Conservation (phyloP, 1,140 invertebrate genomes). For the Drosophila simulans region DNA sequence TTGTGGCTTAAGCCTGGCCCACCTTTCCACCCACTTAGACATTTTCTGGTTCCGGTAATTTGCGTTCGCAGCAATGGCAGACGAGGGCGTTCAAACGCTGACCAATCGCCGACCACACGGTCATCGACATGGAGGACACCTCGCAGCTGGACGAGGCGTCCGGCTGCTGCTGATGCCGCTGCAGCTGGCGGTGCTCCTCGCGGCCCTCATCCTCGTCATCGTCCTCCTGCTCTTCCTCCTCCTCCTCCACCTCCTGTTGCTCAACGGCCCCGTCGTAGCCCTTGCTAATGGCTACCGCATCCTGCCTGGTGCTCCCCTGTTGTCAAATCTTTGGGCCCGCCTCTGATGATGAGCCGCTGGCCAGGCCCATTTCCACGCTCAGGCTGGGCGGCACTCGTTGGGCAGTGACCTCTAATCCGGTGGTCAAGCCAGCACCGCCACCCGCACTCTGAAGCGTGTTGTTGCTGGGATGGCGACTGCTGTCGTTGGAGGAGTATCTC, state of each 20-base stretch:
- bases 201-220: slow-evolving; percentile 22
- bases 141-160: slow-evolving; percentile 73
- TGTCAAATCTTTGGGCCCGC: slow-evolving; percentile 81
- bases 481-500: slow-evolving; percentile 64
- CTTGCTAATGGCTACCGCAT: slow-evolving; percentile 20
- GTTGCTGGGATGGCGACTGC: slow-evolving; percentile 81
- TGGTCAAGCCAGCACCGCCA: slow-evolving; percentile 1
- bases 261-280: neutral
- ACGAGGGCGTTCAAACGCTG: slow-evolving; percentile 80
- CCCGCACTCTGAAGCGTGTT: slow-evolving; percentile 72
- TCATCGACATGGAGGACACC: slow-evolving; percentile 80
- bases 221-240: slow-evolving; percentile 10
- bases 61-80: slow-evolving; percentile 83
- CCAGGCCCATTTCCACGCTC: slow-evolving; percentile 71
- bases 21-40: slow-evolving; percentile 50
- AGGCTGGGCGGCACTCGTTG: slow-evolving; percentile 40
- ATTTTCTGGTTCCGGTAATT: slow-evolving; percentile 84
- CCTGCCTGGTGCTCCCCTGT: slow-evolving; percentile 71
- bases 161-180: slow-evolving; percentile 19
- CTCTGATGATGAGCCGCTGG: slow-evolving; percentile 63
- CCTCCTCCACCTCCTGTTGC: slow-evolving; percentile 7
- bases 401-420: slow-evolving; percentile 10
- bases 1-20: too few species aligned
- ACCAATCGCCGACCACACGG: slow-evolving; percentile 79
- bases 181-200: slow-evolving; percentile 27